Evolutionary conservation across 2,888 invertebrate species (phyloP).

Genomic region (Yponomeuta evonymella): DNA sequence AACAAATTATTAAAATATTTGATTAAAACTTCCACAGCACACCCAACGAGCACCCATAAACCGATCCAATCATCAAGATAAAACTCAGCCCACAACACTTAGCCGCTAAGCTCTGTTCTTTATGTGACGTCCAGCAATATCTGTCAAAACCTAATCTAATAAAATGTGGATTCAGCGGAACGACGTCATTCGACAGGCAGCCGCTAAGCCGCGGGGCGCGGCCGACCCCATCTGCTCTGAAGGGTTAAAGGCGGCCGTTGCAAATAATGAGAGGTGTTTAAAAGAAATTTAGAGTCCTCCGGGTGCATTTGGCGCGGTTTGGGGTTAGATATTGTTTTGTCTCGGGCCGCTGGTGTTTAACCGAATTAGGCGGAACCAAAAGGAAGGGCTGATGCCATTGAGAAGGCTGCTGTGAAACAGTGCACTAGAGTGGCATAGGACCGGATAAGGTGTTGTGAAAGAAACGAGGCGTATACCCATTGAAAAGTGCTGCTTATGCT

Average conservation of each 20-base stretch:
- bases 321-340: slow-evolving; percentile 41
- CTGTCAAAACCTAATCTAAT: slow-evolving; percentile 69
- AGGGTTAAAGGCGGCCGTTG: slow-evolving; percentile 68
- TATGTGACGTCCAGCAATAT: slow-evolving; percentile 61
- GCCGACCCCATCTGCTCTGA: slow-evolving; percentile 59
- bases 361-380: neutral
- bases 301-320: slow-evolving; percentile 37
- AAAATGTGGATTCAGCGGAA: slow-evolving; percentile 49
- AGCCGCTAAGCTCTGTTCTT: slow-evolving; percentile 34
- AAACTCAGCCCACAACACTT: slow-evolving; percentile 1
- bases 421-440: too few relatives aligned
- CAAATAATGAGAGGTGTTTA: slow-evolving; percentile 66
- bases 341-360: slow-evolving; percentile 27
- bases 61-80: neutral
- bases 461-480: too few relatives aligned
- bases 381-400: too few relatives aligned
- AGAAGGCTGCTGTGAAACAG: too few relatives aligned
- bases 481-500: too few relatives aligned
- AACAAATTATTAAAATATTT: neutral
- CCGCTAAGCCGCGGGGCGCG: slow-evolving; percentile 28
- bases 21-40: neutral
- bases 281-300: slow-evolving; percentile 61
- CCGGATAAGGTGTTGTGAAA: too few relatives aligned
- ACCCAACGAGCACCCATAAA: neutral
- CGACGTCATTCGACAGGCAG: slow-evolving; percentile 43